Conservation (phyloP, 2,888 invertebrate genomes). For the Muschampia plurimacula region DNA sequence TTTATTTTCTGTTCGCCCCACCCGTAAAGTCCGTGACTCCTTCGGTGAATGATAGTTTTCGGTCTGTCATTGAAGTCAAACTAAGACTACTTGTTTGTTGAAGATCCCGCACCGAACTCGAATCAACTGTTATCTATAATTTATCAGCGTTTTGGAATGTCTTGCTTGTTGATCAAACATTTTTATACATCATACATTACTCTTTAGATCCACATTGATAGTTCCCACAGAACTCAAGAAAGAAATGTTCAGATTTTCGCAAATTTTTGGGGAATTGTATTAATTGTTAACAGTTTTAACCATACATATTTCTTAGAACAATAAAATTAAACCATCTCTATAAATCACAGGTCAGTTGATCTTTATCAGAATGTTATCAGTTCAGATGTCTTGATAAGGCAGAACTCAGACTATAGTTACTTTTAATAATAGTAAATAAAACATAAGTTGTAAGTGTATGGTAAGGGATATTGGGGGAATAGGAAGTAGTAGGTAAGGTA, state of each 20-base stretch:
- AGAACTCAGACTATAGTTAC: conserved; percentile 1
- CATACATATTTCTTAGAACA: background rate
- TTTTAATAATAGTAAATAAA: background rate
- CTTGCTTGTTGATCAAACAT: conserved; percentile 12
- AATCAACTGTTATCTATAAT: conserved; percentile 27
- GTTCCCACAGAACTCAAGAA: background rate
- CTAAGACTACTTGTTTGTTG: conserved; percentile 66
- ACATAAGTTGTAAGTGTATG: no score
- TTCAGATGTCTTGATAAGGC: background rate
- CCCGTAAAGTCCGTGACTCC: conserved; percentile 75
- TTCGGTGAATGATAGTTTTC: conserved; percentile 64
- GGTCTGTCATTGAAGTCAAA: conserved; percentile 65
- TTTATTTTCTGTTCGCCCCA: conserved; percentile 71
- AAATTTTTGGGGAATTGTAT: background rate
- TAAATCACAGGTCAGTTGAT: background rate
- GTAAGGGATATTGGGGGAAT: no score
- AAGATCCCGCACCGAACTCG: conserved; percentile 55
- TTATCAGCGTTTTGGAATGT: conserved; percentile 30
- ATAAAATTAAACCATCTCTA: background rate
- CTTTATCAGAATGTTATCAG: conserved; percentile 1
- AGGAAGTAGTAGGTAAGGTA: no score
- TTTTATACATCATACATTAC: background rate
- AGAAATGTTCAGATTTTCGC: background rate
- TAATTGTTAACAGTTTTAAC: background rate
- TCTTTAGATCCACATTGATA: background rate